Base-by-base conservation (phyloP, 23 tunicate species). In the Oikopleura dioica region DNA sequence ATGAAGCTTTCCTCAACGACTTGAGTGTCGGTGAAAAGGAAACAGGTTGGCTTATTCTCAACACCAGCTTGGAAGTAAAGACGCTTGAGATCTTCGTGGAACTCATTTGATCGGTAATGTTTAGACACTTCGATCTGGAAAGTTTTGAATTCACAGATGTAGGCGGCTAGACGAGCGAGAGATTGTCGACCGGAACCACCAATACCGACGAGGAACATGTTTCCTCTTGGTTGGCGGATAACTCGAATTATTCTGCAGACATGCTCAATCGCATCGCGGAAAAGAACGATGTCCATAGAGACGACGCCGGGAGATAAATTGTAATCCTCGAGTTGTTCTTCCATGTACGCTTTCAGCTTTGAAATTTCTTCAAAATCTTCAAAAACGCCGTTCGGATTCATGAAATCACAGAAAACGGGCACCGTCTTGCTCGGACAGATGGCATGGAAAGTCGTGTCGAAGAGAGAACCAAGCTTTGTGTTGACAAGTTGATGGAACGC, bases 161-260 rank as follows among this genome's bases (percentile, higher is more conserved):
- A 89, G 0, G 96, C 83, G 59, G 96, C 96, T 59, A 89, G 75
- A 0, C 96, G 82, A 35, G 91, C 51, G 36, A 89, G 68, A 77
- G 89, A 84, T 79, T 89, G 96, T 72, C 96, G 76, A 0, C 96
- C 96, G 16, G 89, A 84, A 33, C 96, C 96, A 67, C 96, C 96
- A 38, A 89, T 89, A 32, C 96, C 96, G 68, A 89, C 84, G 44
- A 89, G 87, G 34, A 89, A 59, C 76, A 82, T 82, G 78, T 89
- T 89, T 0, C 96, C 96, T 67, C 96, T 86, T 36, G 96, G 96
- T 75, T 82, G 91, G 34, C 96, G 81, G 59, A 89, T 89, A 24
- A 89, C 92, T 32, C 96, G 82, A 24, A 85, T 75, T 16, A 85
- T 85, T 1, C 96, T 84, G 59, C 89, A 88, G 38, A 89, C 87